Percentiles rank a stretch among this genome's conserved stretches.
These are phyloP conservation scores for Setophaga kirtlandii DNA, from an alignment of 2,113 vertebrate genomes.

Conservation along the genomic window DNA sequence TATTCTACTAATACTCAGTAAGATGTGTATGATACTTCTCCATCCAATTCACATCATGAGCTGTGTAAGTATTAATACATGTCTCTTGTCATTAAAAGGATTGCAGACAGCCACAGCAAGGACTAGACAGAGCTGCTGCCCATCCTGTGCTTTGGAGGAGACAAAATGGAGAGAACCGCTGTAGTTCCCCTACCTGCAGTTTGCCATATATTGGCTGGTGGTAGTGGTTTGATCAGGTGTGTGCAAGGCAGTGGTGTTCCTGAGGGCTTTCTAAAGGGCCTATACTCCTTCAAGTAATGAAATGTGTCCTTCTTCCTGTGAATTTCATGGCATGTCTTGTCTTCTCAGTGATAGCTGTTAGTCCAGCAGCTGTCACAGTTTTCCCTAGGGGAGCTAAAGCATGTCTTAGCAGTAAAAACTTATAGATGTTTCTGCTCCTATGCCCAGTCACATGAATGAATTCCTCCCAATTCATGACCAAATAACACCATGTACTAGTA, in stretches of 20 bases:
- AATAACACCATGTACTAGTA: neutral
- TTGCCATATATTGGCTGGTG: neutral
- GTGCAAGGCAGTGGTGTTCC: neutral
- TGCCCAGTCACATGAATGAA: neutral
- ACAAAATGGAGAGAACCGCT: neutral
- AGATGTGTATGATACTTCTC: neutral
- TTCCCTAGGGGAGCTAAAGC: neutral
- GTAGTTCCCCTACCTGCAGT: accelerated
- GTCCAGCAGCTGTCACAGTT: neutral
- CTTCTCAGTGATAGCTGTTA: neutral
- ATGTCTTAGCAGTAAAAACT: neutral
- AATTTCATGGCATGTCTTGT: neutral
- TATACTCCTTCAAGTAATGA: neutral
- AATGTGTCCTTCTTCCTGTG: neutral
- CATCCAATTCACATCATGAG: neutral
- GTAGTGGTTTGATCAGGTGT: neutral
- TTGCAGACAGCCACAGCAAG: neutral
- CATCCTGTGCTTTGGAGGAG: neutral
- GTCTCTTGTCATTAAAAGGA: neutral
- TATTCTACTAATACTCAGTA: neutral
- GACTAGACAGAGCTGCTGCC: neutral
- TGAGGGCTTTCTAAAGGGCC: neutral
- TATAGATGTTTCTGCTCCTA: neutral
- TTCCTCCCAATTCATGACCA: neutral
- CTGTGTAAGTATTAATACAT: neutral